Percentiles rank a stretch among this genome's conserved stretches.
Evolutionary conservation across 2,797 vertebrate species (phyloP).

Genomic region (Steatocranus sp.): DNA sequence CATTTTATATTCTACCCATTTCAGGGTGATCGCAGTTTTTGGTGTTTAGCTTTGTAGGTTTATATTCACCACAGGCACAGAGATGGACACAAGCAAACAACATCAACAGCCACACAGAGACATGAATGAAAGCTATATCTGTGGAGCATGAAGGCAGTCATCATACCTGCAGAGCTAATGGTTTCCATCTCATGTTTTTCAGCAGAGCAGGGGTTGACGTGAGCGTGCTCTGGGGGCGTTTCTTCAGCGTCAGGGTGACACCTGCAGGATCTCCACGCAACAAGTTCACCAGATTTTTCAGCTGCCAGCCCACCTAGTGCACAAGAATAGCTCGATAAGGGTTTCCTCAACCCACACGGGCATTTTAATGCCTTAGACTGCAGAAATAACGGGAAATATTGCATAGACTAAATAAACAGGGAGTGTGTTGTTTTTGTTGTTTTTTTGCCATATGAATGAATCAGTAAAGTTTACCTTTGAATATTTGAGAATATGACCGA

Average conservation of each 20-base stretch:
- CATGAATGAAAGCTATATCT: neutral
- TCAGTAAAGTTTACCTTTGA: neutral
- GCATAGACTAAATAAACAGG: neutral
- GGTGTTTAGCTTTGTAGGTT: neutral
- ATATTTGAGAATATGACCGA: fast-evolving
- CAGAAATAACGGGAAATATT: neutral
- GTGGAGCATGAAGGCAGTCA: neutral
- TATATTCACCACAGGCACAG: slow-evolving; percentile 10
- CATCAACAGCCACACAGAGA: slow-evolving; percentile 7
- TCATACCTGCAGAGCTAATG: slow-evolving; percentile 85
- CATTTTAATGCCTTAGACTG: neutral
- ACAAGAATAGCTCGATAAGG: neutral
- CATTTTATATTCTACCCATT: neutral
- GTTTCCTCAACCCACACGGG: neutral
- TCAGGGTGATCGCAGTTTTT: neutral
- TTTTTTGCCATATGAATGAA: neutral
- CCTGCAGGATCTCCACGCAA: slow-evolving; percentile 88
- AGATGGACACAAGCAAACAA: slow-evolving; percentile 26
- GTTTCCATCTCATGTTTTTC: slow-evolving; percentile 93
- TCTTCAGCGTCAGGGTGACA: slow-evolving; percentile 89
- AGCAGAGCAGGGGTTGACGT: slow-evolving; percentile 89
- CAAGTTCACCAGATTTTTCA: slow-evolving; percentile 89
- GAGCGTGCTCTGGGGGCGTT: slow-evolving; percentile 89
- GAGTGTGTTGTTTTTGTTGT: neutral
- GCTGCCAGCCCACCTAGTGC: slow-evolving; percentile 89